Evolutionary conservation across 2,113 vertebrate species (phyloP).

Genomic region (Pseudolaguvia tuberculata): DNA sequence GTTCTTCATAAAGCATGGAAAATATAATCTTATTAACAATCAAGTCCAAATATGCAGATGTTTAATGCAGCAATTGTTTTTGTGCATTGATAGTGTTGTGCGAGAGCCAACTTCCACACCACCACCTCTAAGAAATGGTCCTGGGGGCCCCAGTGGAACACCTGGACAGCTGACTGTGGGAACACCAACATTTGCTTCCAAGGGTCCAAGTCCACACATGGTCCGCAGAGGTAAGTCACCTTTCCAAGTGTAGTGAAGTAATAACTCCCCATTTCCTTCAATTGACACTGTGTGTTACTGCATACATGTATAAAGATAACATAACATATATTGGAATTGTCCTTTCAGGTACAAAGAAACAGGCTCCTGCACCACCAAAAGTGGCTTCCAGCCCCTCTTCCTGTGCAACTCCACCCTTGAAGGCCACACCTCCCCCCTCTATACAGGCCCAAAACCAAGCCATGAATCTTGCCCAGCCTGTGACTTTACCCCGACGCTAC

Average conservation of each 20-base stretch:
- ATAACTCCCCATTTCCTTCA: neutral
- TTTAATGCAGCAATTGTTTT: neutral
- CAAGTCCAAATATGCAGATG: neutral
- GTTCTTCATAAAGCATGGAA: conserved; percentile 14
- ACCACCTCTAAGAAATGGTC: conserved; percentile 73
- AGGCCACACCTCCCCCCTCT: conserved; percentile 57
- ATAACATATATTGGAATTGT: conserved; percentile 6
- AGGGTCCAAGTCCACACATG: conserved; percentile 84
- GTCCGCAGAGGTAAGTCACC: conserved; percentile 77
- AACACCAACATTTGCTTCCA: conserved; percentile 63
- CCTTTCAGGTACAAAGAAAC: conserved; percentile 85
- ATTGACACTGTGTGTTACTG: neutral
- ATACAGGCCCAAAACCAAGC: conserved; percentile 53
- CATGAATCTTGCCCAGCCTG: conserved; percentile 57
- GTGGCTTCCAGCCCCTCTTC: conserved; percentile 70
- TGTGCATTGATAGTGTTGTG: conserved; percentile 23
- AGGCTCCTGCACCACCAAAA: conserved; percentile 88
- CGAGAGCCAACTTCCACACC: conserved; percentile 75
- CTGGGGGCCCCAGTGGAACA: conserved; percentile 37
- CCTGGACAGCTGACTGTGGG: conserved; percentile 63
- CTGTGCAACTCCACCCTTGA: conserved; percentile 59
- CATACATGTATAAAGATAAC: neutral
- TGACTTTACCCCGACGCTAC: conserved; percentile 68
- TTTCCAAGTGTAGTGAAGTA: neutral
- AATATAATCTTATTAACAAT: neutral